Evolutionary conservation across 2,888 invertebrate genomes (phyloP).

Genomic region (Diaprepes abbreviatus): DNA sequence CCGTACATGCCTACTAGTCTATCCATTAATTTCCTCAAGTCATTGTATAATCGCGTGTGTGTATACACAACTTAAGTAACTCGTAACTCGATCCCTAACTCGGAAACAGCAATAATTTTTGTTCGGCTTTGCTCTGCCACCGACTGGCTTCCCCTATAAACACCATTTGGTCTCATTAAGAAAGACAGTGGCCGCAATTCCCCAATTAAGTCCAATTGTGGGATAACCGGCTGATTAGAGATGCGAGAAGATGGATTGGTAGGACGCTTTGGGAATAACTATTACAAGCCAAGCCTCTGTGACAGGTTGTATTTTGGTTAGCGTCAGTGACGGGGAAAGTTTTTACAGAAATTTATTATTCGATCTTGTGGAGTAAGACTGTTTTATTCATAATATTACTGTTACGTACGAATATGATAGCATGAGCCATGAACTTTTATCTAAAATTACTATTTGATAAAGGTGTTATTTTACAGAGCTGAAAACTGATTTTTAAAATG

Average conservation of each 20-base stretch:
- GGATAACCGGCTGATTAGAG: constrained; percentile 52
- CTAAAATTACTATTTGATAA: too few species aligned
- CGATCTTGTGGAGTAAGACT: too few species aligned
- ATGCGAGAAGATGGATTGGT: constrained; percentile 48
- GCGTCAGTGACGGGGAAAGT: neutral
- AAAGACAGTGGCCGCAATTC: constrained; percentile 49
- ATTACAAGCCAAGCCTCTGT: constrained; percentile 10
- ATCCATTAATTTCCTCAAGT: neutral
- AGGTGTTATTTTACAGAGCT: too few species aligned
- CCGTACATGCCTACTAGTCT: neutral
- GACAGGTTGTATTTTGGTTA: neutral
- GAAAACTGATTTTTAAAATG: too few species aligned
- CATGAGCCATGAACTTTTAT: too few species aligned
- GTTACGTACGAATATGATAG: too few species aligned
- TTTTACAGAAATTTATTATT: too few species aligned
- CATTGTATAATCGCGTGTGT: neutral
- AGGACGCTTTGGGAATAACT: constrained; percentile 42
- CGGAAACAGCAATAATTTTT: constrained; percentile 46
- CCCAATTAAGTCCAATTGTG: constrained; percentile 52
- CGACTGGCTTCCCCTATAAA: constrained; percentile 43
- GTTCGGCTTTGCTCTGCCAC: constrained; percentile 40
- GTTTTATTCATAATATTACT: too few species aligned
- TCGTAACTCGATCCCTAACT: constrained; percentile 9
- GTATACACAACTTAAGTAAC: neutral
- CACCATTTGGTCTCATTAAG: constrained; percentile 50